Evolutionary conservation across 2,888 invertebrate species (phyloP).

Genomic region (Drosophila peninsularis): DNA sequence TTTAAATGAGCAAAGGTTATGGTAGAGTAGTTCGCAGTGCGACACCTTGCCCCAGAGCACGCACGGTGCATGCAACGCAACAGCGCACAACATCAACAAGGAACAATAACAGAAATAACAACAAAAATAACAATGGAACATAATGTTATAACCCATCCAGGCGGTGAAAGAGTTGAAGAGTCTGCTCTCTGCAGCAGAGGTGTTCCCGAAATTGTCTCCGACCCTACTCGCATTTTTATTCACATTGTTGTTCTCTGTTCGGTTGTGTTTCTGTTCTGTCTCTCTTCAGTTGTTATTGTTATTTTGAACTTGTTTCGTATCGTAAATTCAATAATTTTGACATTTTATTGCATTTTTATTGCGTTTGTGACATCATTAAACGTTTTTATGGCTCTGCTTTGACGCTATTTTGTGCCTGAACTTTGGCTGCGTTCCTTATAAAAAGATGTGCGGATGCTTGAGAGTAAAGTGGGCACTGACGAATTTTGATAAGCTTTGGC

Average conservation of each 20-base stretch:
- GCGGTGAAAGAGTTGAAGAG: constrained; percentile 67
- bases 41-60: constrained; percentile 76
- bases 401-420: constrained; percentile 72
- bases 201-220: constrained; percentile 60
- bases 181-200: constrained; percentile 58
- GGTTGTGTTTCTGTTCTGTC: constrained; percentile 23
- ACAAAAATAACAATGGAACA: constrained; percentile 69
- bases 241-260: constrained; percentile 45
- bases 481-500: constrained; percentile 3
- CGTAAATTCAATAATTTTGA: constrained; percentile 81
- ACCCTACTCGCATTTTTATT: constrained; percentile 50
- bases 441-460: constrained; percentile 18
- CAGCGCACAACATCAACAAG: constrained; percentile 49
- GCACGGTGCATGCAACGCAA: constrained; percentile 70
- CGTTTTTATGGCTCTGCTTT: constrained; percentile 77
- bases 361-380: constrained; percentile 80
- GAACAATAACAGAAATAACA: constrained; percentile 43
- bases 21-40: constrained; percentile 74
- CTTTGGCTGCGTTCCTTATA: constrained; percentile 57
- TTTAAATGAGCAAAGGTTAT: constrained; percentile 73
- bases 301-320: constrained; percentile 79
- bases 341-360: constrained; percentile 81
- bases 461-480: not conserved
- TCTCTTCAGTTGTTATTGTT: constrained; percentile 53
- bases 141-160: constrained; percentile 72